Percentiles rank a stretch among this genome's conserved stretches.
phyloP scores from a whole-genome alignment of 2,888 invertebrate species.

The Erebia palarica region DNA sequence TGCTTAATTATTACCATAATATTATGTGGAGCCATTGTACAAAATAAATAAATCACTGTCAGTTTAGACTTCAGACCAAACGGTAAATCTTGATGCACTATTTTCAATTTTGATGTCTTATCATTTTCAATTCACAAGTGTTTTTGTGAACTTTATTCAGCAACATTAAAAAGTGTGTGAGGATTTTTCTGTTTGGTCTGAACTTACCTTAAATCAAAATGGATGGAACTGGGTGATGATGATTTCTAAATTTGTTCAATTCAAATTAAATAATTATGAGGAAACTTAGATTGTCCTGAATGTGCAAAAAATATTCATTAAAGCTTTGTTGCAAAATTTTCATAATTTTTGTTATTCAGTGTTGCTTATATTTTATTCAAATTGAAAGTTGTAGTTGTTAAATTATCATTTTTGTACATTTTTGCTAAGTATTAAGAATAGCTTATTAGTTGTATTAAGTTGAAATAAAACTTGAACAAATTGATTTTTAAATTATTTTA shows the following conservation, averaged over 20 bases:
- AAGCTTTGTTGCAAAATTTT: background rate
- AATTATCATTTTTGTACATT: slow-evolving; percentile 26
- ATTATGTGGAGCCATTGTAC: no score
- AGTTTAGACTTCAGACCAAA: no score
- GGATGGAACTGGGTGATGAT: background rate
- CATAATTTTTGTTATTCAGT: slow-evolving; percentile 1
- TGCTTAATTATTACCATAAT: background rate
- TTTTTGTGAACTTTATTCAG: no score
- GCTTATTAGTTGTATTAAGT: slow-evolving; percentile 9
- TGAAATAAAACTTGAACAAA: slow-evolving; percentile 20
- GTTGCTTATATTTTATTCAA: background rate
- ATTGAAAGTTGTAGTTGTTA: background rate
- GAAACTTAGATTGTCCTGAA: no score
- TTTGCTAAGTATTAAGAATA: slow-evolving; percentile 23
- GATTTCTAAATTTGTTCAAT: background rate
- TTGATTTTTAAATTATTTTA: slow-evolving; percentile 27
- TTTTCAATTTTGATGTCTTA: no score
- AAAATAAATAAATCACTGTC: no score
- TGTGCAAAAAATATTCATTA: background rate
- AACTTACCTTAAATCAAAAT: background rate
- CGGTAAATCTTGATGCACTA: no score
- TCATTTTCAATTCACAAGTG: no score
- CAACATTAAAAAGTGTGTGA: no score
- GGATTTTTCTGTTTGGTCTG: background rate
- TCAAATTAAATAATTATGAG: no score